Evolutionary conservation across 2,797 vertebrate species (phyloP).

Genomic region (Centropyge bicolor): DNA sequence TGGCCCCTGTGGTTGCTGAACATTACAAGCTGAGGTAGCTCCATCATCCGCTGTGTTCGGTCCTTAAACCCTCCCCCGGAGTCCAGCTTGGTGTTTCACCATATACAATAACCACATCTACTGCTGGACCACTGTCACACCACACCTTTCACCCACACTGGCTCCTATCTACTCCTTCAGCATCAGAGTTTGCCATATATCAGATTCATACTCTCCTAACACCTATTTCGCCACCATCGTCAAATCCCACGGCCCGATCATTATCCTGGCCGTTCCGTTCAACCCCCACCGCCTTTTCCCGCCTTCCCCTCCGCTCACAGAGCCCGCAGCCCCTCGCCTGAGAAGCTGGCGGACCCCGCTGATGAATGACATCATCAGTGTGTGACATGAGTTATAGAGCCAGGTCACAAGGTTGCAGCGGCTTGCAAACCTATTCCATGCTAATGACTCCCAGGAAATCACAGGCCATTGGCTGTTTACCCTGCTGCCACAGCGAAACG

Average conservation of each 20-base stretch:
- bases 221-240: slow-evolving; percentile 68
- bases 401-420: slow-evolving; percentile 79
- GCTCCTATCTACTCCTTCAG: slow-evolving; percentile 54
- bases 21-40: slow-evolving; percentile 81
- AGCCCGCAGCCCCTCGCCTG: slow-evolving; percentile 62
- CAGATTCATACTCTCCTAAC: slow-evolving; percentile 69
- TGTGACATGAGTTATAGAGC: slow-evolving; percentile 85
- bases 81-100: slow-evolving; percentile 62
- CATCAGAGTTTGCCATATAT: slow-evolving; percentile 58
- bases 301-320: slow-evolving; percentile 51
- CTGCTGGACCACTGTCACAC: slow-evolving; percentile 48
- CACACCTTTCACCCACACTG: slow-evolving; percentile 41
- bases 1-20: slow-evolving; percentile 83
- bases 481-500: slow-evolving; percentile 64
- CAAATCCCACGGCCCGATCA: slow-evolving; percentile 72
- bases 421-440: slow-evolving; percentile 85
- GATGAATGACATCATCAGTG: slow-evolving; percentile 90
- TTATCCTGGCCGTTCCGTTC: slow-evolving; percentile 67
- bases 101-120: slow-evolving; percentile 64
- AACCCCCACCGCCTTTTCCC: slow-evolving; percentile 41
- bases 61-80: slow-evolving; percentile 60
- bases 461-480: slow-evolving; percentile 79
- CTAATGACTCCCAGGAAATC: slow-evolving; percentile 87
- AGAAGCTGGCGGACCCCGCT: slow-evolving; percentile 73
- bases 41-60: slow-evolving; percentile 66